Evolutionary conservation across 2,113 vertebrate genomes (phyloP).

Genomic region (Callionymus lyra): DNA sequence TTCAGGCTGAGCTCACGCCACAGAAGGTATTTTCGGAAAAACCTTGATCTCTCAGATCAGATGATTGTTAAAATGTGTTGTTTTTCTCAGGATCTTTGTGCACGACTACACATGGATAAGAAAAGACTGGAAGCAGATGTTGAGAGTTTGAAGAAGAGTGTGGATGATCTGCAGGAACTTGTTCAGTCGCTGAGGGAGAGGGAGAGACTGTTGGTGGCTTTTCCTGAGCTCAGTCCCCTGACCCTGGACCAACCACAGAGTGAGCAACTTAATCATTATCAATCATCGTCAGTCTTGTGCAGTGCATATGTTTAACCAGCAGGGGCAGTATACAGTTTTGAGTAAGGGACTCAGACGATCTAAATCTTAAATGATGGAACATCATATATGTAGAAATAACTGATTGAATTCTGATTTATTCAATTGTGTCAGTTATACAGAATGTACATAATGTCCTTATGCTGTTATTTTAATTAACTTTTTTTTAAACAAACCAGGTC

Average conservation of each 20-base stretch:
- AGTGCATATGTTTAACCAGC: too few relatives aligned
- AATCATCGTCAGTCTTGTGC: not conserved
- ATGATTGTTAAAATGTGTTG: not conserved
- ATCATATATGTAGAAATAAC: too few relatives aligned
- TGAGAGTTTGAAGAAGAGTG: conserved; percentile 42
- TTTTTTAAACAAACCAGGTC: too few relatives aligned
- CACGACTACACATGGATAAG: conserved; percentile 65
- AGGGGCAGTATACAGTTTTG: too few relatives aligned
- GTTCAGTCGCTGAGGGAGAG: conserved; percentile 60
- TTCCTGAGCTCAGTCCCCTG: conserved; percentile 75
- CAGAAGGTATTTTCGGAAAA: conserved; percentile 68
- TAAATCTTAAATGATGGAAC: too few relatives aligned
- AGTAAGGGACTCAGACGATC: too few relatives aligned
- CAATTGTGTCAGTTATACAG: too few relatives aligned
- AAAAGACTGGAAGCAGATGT: conserved; percentile 53
- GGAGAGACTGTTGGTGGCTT: conserved; percentile 79
- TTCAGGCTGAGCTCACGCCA: conserved; percentile 50
- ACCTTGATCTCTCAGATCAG: not conserved
- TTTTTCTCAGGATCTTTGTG: conserved; percentile 61
- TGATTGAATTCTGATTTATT: too few relatives aligned
- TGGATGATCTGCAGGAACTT: conserved; percentile 52
- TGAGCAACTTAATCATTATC: conserved; percentile 43
- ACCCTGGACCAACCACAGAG: conserved; percentile 64
- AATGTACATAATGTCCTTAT: too few relatives aligned
- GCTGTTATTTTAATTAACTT: too few relatives aligned